These are phyloP conservation scores for Cheilosia soror DNA, from an alignment of 2,888 invertebrate genomes.

Conservation along the genomic window DNA sequence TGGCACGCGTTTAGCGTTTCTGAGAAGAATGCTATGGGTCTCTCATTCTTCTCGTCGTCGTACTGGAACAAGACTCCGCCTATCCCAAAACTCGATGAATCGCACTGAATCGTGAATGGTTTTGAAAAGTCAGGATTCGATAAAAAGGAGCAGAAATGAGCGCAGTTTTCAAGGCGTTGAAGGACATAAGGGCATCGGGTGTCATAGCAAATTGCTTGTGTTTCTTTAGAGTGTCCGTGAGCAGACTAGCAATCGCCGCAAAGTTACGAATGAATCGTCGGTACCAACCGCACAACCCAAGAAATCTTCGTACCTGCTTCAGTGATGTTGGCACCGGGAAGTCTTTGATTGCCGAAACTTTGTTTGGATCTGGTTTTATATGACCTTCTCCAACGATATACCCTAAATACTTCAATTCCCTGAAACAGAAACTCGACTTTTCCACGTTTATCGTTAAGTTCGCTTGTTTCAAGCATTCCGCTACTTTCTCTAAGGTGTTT, in stretches of 20 bases:
- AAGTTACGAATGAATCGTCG: conserved; percentile 45
- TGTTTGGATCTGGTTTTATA: conserved; percentile 4
- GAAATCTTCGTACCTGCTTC: conserved; percentile 69
- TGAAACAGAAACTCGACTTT: conserved; percentile 57
- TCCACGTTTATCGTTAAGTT: neutral
- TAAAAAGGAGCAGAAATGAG: too few relatives aligned
- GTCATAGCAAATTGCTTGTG: too few relatives aligned
- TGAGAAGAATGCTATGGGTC: too few relatives aligned
- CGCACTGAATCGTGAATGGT: too few relatives aligned
- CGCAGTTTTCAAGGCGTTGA: too few relatives aligned
- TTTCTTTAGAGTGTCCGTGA: neutral
- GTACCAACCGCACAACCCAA: conserved; percentile 74
- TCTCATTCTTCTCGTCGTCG: too few relatives aligned
- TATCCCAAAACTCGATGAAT: too few relatives aligned
- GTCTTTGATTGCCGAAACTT: neutral
- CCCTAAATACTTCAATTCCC: conserved; percentile 26
- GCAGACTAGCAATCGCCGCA: neutral
- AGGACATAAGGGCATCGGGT: too few relatives aligned
- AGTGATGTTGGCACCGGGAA: conserved; percentile 18
- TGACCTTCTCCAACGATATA: neutral
- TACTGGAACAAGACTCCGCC: too few relatives aligned
- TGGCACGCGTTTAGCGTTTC: too few relatives aligned
- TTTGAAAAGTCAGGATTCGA: too few relatives aligned
- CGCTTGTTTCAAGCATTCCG: conserved; percentile 26
- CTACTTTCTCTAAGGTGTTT: conserved; percentile 10